A percentile compares a stretch with the other conserved stretches of the same genome.
Conservation (phyloP, 2,888 invertebrate genomes). For the Drosophila monieri region DNA sequence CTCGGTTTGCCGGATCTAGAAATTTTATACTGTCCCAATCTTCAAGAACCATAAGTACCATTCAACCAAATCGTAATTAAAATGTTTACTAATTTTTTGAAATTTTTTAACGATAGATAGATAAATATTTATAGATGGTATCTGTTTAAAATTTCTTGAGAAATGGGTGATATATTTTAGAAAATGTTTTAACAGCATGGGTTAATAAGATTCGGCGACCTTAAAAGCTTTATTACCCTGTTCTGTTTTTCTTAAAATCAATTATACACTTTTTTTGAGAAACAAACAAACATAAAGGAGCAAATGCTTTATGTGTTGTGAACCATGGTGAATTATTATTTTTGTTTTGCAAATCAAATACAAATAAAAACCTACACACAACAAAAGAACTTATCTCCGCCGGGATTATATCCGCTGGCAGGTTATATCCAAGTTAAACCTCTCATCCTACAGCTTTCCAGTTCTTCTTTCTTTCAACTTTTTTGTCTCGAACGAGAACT, state of each 20-base stretch:
- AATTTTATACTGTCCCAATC: too few relatives aligned
- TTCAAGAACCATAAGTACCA: too few relatives aligned
- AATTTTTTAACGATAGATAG: too few relatives aligned
- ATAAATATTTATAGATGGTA: too few relatives aligned
- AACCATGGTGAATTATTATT: neutral
- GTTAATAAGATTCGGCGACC: too few relatives aligned
- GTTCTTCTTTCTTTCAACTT: constrained; percentile 23
- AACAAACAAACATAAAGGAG: neutral
- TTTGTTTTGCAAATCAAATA: constrained; percentile 12
- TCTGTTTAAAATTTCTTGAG: too few relatives aligned
- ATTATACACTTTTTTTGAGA: neutral
- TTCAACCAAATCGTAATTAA: too few relatives aligned
- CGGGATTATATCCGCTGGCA: constrained; percentile 32
- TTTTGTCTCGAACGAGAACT: constrained; percentile 9
- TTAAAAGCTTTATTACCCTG: too few relatives aligned
- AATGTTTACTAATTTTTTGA: too few relatives aligned
- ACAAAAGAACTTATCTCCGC: constrained; percentile 16
- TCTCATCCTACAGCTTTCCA: constrained; percentile 12
- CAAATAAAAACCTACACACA: constrained; percentile 19
- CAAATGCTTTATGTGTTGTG: neutral
- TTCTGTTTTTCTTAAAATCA: neutral
- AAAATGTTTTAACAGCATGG: too few relatives aligned
- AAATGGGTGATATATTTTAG: too few relatives aligned
- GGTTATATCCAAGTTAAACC: constrained; percentile 33
- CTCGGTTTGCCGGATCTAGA: too few relatives aligned